phyloP scores from a whole-genome alignment of 2,888 invertebrate species.

The Tetragonula carbonaria region DNA sequence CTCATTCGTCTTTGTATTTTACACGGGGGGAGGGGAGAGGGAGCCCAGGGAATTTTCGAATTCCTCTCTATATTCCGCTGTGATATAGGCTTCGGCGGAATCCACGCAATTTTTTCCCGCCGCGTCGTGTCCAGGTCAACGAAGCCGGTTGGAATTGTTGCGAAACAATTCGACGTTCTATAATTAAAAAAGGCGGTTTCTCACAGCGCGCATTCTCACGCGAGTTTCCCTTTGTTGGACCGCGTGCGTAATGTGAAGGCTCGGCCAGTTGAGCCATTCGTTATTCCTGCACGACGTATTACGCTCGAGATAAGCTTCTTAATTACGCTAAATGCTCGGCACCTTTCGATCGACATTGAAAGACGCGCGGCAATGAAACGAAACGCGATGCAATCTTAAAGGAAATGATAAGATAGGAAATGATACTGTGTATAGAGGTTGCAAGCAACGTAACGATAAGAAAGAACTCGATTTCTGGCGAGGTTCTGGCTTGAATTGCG shows the following conservation, averaged over 20 bases:
- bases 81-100: background rate
- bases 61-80: background rate
- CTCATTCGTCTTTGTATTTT: background rate
- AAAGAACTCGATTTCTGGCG: too few species aligned
- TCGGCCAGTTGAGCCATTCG: slow-evolving; percentile 11
- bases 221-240: background rate
- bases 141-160: background rate
- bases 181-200: background rate
- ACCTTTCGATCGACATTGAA: slow-evolving; percentile 19
- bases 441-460: slow-evolving; percentile 15
- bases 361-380: slow-evolving; percentile 7
- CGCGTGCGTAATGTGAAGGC: background rate
- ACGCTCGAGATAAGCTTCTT: slow-evolving; percentile 35
- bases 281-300: slow-evolving; percentile 21
- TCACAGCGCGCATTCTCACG: background rate
- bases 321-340: slow-evolving; percentile 42
- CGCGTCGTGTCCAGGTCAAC: background rate
- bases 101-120: background rate
- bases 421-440: background rate
- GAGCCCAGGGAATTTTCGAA: background rate
- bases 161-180: background rate
- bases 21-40: background rate
- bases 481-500: background rate
- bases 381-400: slow-evolving; percentile 17
- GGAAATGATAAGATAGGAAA: slow-evolving; percentile 19